Base-by-base conservation (phyloP, 2,888 invertebrate species). In the Meteorus colon region DNA sequence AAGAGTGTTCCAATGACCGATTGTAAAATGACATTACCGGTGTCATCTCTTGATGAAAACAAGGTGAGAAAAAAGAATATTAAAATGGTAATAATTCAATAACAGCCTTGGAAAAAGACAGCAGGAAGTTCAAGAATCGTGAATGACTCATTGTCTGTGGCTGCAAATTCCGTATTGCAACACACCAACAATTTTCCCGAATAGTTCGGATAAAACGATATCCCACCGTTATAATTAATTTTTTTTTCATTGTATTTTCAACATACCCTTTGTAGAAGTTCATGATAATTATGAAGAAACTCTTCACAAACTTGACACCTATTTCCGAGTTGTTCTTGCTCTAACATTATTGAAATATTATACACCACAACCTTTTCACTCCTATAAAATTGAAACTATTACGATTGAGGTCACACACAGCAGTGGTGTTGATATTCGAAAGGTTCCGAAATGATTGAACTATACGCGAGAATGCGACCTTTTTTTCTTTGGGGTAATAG, bases 241-340 rank as follows among this genome's bases (percentile, higher is more conserved):
- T 55, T 8, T 55, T 55, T 6, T 4, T 19, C 55, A 55, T 6
- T 48, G n/a, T 37, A 65, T 60, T n/a, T 16, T 70, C 5, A 34
- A 66, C 89, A 91, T 93, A 94, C 94, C 94, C 93, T 93, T 90
- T 92, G 91, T 90, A 94, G 91, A 86, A 94, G 91, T 84, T 94
- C 92, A 82, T 93, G 93, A 87, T 94, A 94, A 86, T 94, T 91
- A 84, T 93, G 90, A 85, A 94, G 91, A 90, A 95, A 94, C 90
- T 95, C 95, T 88, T 94, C 94, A 89, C 95, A 92, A 84, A 94
- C 92, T 90, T 94, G 94, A 82, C 94, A 94, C 82, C 94, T 91
- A 86, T 91, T 89, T 84, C 91, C 90, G 83, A 84, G 91, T 82
- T 93, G 92, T 88, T 93, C 94, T 87, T 93, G 91, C 86, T 94